Base-by-base conservation (phyloP, 2,888 invertebrate species). In the Epinotia demarniana region DNA sequence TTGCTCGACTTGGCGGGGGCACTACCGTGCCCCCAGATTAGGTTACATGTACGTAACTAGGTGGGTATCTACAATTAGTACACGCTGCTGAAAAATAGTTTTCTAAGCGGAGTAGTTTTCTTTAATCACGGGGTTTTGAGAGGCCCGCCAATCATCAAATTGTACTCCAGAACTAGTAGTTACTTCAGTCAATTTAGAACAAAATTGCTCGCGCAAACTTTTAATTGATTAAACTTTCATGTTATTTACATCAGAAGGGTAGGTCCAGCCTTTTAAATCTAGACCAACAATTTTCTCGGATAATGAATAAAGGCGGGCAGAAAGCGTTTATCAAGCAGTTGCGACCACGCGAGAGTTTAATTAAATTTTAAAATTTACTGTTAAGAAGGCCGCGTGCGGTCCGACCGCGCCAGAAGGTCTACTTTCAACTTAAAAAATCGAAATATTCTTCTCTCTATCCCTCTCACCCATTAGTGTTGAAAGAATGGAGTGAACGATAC, bases 281-380 rank as follows among this genome's bases (percentile, higher is more conserved):
- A 72, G 63, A 68, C 69, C 77, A 76, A 79, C 77, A 77, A 78
- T 78, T 76, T 79, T 77, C 80, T 77, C 80, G 79, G 81, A 81
- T 81, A 85, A 85, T 84, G 83, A 85, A 86, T 85, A 86, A 84
- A 84, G 84, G 85, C 82, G 83, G 87, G 86, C 84, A 86, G 87
- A 86, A 87, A 87, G 81, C 88, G 85, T 90, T 90, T 90, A 90
- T 90, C 90, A 90, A 89, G 88, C 89, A 87, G 86, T 88, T 85
- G 87, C 86, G 85, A 87, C 87, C 88, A 87, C 87, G 86, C 85
- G 85, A 86, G 87, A 88, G 85, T 91, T 92, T 92, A 91, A 92
- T 92, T 92, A 91, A 92, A 90, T 87, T 91, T 90, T 91, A 90
- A 75, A 90, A 91, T 92, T 91, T 92, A 92, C 90, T 87, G 87